A percentile compares a stretch with the other conserved stretches of the same genome.
These are phyloP conservation scores for Mergus octosetaceus DNA, from an alignment of 2,797 vertebrate genomes.

Conservation along the genomic window DNA sequence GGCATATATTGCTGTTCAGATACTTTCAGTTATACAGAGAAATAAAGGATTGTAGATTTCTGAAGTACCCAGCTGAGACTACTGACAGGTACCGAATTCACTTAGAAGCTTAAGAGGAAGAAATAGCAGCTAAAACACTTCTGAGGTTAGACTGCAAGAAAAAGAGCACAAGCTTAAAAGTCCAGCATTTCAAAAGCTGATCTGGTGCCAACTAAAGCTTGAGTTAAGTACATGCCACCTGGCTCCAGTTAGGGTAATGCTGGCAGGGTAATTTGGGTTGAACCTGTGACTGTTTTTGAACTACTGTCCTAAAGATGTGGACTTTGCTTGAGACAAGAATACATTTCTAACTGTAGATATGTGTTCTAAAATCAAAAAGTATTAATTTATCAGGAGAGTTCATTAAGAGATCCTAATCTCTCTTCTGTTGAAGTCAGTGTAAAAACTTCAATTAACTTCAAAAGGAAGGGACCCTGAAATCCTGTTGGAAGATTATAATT, in stretches of 20 bases:
- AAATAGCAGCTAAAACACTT: not conserved
- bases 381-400: slow-evolving; percentile 22
- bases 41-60: not conserved
- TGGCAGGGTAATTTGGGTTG: not conserved
- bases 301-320: not conserved
- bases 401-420: slow-evolving; percentile 26
- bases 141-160: not conserved
- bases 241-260: not conserved
- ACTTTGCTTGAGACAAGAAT: not conserved
- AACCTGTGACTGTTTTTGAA: not conserved
- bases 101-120: not conserved
- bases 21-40: not conserved
- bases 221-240: not conserved
- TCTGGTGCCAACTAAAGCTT: not conserved
- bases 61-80: not conserved
- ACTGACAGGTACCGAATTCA: not conserved
- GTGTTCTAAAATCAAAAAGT: not conserved
- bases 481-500: slow-evolving; percentile 51
- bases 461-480: slow-evolving; percentile 49
- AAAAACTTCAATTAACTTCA: slow-evolving; percentile 65
- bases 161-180: not conserved
- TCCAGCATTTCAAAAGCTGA: not conserved
- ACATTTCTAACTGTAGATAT: not conserved
- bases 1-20: not conserved
- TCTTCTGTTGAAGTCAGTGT: slow-evolving; percentile 19